A percentile compares a stretch with the other conserved stretches of the same genome.
Evolutionary conservation across 2,797 vertebrate genomes (phyloP).

Genomic region (Phoxinus dragarum): DNA sequence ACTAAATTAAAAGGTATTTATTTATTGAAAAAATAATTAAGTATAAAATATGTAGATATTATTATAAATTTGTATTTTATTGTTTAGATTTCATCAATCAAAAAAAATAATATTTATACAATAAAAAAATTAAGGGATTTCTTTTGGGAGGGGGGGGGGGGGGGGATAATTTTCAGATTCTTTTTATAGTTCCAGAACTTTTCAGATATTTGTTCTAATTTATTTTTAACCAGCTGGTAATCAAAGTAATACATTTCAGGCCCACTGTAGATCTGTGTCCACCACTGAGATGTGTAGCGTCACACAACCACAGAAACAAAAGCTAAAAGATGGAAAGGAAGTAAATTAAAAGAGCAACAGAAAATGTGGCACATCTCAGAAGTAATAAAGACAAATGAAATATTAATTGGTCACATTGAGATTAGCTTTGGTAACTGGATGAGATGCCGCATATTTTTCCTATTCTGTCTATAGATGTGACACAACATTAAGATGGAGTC

Average conservation of each 20-base stretch:
- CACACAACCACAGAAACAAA: not conserved
- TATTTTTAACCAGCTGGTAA: not conserved
- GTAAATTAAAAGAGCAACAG: not conserved
- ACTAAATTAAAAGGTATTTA: not conserved
- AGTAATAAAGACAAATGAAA: not conserved
- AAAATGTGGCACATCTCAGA: not conserved
- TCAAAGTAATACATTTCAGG: not conserved
- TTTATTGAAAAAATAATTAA: not conserved
- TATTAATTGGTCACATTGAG: not conserved
- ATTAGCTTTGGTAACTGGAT: slow-evolving; percentile 1
- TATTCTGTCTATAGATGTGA: not conserved
- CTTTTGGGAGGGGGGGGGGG: no score
- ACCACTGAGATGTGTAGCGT: not conserved
- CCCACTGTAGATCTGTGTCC: not conserved
- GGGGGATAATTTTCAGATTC: no score
- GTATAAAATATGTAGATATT: not conserved
- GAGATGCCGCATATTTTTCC: not conserved
- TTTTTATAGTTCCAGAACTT: no score
- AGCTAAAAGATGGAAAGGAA: not conserved
- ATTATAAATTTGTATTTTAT: not conserved
- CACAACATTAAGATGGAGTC: not conserved
- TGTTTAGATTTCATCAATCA: not conserved
- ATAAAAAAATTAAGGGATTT: not conserved
- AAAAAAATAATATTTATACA: not conserved
- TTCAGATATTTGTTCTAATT: not conserved